Conservation (phyloP, 2,888 invertebrate species). For the Polydrusus pterygomalis region DNA sequence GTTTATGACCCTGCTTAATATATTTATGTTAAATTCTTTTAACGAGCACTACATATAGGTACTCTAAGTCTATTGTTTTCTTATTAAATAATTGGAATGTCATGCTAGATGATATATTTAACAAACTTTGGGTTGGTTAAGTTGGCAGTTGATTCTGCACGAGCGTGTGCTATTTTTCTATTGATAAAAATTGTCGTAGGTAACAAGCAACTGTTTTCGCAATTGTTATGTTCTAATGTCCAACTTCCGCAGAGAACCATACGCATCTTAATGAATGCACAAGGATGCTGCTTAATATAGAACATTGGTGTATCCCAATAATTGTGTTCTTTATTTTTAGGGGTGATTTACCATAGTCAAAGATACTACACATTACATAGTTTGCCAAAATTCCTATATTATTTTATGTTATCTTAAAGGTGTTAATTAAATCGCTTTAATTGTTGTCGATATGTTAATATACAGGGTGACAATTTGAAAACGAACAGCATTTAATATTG, state of each 20-base stretch:
- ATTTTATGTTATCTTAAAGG: too few species aligned
- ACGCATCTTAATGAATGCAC: conserved; percentile 62
- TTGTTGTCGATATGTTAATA: too few species aligned
- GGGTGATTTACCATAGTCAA: not conserved
- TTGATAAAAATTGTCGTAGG: conserved; percentile 37
- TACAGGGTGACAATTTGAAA: too few species aligned
- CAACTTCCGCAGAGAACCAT: conserved; percentile 64
- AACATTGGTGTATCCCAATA: conserved; percentile 23
- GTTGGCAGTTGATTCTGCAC: conserved; percentile 10
- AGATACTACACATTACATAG: too few species aligned
- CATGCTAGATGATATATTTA: conserved; percentile 2
- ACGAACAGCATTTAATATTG: too few species aligned
- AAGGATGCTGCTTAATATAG: conserved; percentile 55
- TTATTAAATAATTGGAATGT: conserved; percentile 11
- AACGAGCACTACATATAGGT: not conserved
- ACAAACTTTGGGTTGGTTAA: conserved; percentile 1
- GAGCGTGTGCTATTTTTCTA: conserved; percentile 33
- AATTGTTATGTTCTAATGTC: conserved; percentile 64
- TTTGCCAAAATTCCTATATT: too few species aligned
- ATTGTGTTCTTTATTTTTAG: not conserved
- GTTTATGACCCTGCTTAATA: not conserved
- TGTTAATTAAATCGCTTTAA: too few species aligned
- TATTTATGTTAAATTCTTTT: not conserved
- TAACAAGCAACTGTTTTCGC: conserved; percentile 48
- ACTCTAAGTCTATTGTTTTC: not conserved